These are phyloP conservation scores for Mirza zaza DNA, from an alignment of 2,113 vertebrate species.

Conservation along the genomic window DNA sequence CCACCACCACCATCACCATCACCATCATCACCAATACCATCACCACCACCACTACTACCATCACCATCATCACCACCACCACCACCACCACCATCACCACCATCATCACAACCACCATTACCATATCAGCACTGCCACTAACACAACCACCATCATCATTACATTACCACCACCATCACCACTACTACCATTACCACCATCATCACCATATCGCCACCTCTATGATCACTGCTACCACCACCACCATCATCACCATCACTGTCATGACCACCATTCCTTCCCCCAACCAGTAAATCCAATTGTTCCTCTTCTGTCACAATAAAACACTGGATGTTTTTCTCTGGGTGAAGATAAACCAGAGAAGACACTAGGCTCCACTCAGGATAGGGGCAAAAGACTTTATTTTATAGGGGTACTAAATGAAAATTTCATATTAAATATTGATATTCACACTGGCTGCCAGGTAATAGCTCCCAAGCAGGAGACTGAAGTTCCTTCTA, in stretches of 20 bases:
- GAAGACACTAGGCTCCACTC: background rate
- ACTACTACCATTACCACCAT: rapidly evolving
- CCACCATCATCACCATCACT: rapidly evolving
- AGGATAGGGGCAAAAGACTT: background rate
- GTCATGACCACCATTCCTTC: background rate
- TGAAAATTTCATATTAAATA: background rate
- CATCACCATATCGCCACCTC: no score
- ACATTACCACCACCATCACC: background rate
- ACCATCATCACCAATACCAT: rapidly evolving
- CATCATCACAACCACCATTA: background rate
- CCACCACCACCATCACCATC: rapidly evolving
- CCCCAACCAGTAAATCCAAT: background rate
- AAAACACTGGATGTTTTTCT: background rate
- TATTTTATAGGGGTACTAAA: background rate
- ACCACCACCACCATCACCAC: rapidly evolving
- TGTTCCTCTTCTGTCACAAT: background rate
- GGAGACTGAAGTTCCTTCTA: background rate
- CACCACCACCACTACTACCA: rapidly evolving
- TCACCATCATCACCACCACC: rapidly evolving
- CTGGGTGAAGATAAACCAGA: background rate
- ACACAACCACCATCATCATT: rapidly evolving
- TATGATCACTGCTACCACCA: rapidly evolving
- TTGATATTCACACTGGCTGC: background rate
- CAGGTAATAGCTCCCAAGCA: background rate
- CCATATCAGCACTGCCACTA: background rate